Evolutionary conservation across 2,113 vertebrate genomes (phyloP), one percentile per base, ranked within the genome.

Genomic region (Colaptes auratus): DNA sequence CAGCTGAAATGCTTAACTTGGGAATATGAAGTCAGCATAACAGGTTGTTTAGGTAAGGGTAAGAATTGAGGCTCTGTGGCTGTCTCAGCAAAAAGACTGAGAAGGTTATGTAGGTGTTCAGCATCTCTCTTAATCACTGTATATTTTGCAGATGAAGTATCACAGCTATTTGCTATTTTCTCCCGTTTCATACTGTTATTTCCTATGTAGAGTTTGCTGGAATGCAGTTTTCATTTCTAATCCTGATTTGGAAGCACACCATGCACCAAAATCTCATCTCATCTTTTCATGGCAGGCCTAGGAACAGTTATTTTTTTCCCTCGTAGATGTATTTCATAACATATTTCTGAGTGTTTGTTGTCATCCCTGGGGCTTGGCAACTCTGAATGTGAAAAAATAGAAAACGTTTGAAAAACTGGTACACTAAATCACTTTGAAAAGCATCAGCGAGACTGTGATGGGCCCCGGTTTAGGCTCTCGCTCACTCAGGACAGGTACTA

Each of bases 11-110:
- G 42, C 56, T 55, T 76, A 42, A 30, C 4, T 2, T 55, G 20
- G 30, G 55, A 70, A 53, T 61, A 69, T 25, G 74, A 84, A 74
- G 17, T 78, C 48, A 90, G 83, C 0, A 0, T 58, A 44, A 55
- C 5, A 48, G 23, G 36, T 69, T 71, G 61, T 55, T 66, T 1
- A 0, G 20, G 30, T 35, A 72, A 25, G 0, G 0, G 27, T 31
- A 25, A 25, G 7, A 3, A 15, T 52, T 50, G 35, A 12, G 7
- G 16, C 10, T 70, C 63, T 76, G 59, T 56, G 77, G 19, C 35
- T 58, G 7, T 76, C 61, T 63, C 59, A 82, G 30, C 59, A 89
- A 63, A 59, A 58, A 66, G 15, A 67, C 21, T 2, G 0, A 73
- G 46, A 55, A 77, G 13, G 79, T 86, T 70, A 58, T 19, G 39